Conservation (phyloP, 2,888 invertebrate species). For the Diarsia mendica region DNA sequence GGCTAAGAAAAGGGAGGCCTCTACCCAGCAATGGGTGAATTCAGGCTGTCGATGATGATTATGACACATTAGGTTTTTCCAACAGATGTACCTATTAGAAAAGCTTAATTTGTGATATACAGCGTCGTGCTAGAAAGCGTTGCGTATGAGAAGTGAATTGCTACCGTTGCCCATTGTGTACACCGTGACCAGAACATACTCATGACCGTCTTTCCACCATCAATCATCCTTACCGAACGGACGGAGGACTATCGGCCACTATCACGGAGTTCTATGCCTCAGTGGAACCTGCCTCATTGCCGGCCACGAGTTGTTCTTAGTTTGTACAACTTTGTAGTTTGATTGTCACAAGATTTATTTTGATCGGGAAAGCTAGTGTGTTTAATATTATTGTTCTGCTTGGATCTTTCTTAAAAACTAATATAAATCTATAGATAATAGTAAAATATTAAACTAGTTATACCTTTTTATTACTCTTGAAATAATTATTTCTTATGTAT, state of each 20-base stretch:
- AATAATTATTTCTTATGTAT: background rate
- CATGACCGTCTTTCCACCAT: background rate
- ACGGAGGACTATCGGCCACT: background rate
- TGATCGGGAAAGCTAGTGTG: background rate
- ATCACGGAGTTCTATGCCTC: background rate
- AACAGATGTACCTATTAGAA: no score
- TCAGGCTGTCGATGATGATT: no score
- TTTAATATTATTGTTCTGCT: background rate
- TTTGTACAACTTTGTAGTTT: background rate
- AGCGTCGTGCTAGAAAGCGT: no score
- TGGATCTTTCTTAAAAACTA: constrained; percentile 25
- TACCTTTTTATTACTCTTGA: background rate
- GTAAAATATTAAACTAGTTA: background rate
- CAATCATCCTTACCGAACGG: background rate
- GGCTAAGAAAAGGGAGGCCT: no score
- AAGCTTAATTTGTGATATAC: background rate
- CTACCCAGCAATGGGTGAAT: no score
- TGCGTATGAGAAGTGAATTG: background rate
- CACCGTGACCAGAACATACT: background rate
- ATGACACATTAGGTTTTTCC: no score
- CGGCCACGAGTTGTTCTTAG: background rate
- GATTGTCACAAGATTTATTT: constrained; percentile 1
- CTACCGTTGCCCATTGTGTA: background rate
- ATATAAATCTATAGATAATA: background rate
- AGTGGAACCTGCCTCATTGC: no score